A percentile compares a stretch with the other conserved stretches of the same genome.
Evolutionary conservation across 2,888 invertebrate genomes (phyloP).

Genomic region (Lithophane leautieri): DNA sequence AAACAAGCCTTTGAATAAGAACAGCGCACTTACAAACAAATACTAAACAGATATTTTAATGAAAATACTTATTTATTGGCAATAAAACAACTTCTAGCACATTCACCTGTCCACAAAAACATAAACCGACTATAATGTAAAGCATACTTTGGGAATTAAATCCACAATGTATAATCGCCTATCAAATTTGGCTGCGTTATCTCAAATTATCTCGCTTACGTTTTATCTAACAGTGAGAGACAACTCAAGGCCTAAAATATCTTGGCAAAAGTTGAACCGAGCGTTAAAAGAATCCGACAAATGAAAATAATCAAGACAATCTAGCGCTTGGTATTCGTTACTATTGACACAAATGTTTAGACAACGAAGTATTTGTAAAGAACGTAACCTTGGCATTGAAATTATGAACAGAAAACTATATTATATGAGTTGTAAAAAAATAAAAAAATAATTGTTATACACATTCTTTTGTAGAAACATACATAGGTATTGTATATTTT

Average conservation of each 20-base stretch:
- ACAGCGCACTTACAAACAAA: constrained; percentile 14
- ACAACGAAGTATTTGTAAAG: constrained; percentile 19
- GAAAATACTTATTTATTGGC: constrained; percentile 37
- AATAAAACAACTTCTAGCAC: constrained; percentile 43
- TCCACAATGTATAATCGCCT: neutral
- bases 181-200: constrained; percentile 43
- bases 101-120: constrained; percentile 58
- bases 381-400: constrained; percentile 56
- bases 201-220: constrained; percentile 72
- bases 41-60: constrained; percentile 30
- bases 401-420: constrained; percentile 25
- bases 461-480: neutral
- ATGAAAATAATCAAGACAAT: constrained; percentile 43
- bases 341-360: constrained; percentile 58
- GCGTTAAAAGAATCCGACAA: constrained; percentile 22
- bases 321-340: constrained; percentile 22
- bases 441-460: neutral
- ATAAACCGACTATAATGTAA: constrained; percentile 50
- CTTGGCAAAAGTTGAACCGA: constrained; percentile 67
- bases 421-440: constrained; percentile 7
- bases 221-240: constrained; percentile 77
- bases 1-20: constrained; percentile 26
- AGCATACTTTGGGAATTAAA: neutral
- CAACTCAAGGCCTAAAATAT: constrained; percentile 77
- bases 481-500: too few species aligned